phyloP scores from a whole-genome alignment of 2,888 invertebrate genomes.

The Parelbella ahira region DNA sequence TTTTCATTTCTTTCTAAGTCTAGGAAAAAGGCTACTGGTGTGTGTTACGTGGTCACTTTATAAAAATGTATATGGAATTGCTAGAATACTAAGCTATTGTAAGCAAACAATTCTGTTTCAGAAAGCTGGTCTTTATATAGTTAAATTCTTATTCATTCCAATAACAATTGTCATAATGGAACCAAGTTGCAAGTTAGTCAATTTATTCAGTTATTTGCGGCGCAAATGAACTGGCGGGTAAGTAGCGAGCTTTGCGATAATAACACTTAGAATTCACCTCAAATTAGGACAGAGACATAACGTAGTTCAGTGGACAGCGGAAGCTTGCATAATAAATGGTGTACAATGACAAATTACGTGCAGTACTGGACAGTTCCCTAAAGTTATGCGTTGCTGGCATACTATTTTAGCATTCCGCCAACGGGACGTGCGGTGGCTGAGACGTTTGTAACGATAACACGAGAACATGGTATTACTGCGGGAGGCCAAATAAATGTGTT shows the following conservation, averaged over 20 bases:
- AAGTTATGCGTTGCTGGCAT: constrained; percentile 15
- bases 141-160: too few relatives aligned
- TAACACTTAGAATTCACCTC: constrained; percentile 22
- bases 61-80: too few relatives aligned
- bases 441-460: constrained; percentile 1
- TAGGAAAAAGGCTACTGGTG: too few relatives aligned
- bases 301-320: constrained; percentile 20
- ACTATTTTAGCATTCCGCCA: constrained; percentile 13
- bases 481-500: too few relatives aligned
- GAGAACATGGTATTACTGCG: background rate
- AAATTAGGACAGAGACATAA: constrained; percentile 22
- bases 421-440: constrained; percentile 7
- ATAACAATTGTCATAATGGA: too few relatives aligned
- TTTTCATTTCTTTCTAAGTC: too few relatives aligned
- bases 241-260: constrained; percentile 9
- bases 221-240: background rate
- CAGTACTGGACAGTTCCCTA: constrained; percentile 25
- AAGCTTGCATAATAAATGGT: constrained; percentile 29
- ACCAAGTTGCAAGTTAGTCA: background rate
- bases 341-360: constrained; percentile 30
- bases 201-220: constrained; percentile 1
- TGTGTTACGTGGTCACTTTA: too few relatives aligned
- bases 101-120: too few relatives aligned
- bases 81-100: too few relatives aligned
- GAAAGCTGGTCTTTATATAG: too few relatives aligned